Evolutionary conservation across 1,140 invertebrate species (phyloP).

Genomic region (Microplitis demolitor): DNA sequence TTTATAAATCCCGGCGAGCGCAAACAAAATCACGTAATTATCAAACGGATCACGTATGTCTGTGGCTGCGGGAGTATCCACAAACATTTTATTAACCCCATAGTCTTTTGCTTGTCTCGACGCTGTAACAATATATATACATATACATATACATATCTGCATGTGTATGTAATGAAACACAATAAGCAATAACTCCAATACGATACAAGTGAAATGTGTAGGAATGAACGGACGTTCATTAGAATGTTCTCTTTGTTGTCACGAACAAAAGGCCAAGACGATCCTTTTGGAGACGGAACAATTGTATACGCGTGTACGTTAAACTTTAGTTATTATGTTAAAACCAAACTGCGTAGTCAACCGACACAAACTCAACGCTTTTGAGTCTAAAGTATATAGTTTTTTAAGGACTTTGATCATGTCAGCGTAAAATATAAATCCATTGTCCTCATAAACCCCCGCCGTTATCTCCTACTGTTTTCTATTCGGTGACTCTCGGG

Average conservation of each 20-base stretch:
- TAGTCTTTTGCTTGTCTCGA: background rate
- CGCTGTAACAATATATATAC: background rate
- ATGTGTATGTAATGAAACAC: too few species aligned
- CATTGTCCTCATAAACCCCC: background rate
- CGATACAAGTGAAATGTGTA: background rate
- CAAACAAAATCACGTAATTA: conserved; percentile 2
- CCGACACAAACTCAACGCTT: too few species aligned
- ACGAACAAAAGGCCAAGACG: conserved; percentile 6
- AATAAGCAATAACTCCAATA: background rate
- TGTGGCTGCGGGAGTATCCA: conserved; percentile 20
- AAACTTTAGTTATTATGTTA: background rate
- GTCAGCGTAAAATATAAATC: background rate
- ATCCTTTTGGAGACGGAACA: background rate
- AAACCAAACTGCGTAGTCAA: too few species aligned
- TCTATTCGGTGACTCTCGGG: too few species aligned
- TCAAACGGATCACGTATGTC: background rate
- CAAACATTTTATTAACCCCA: conserved; percentile 39
- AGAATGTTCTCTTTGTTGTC: conserved; percentile 38
- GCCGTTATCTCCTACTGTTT: background rate
- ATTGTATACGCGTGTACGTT: background rate
- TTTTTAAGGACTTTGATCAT: conserved; percentile 2
- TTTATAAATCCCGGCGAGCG: too few species aligned
- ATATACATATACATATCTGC: too few species aligned
- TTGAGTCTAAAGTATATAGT: too few species aligned
- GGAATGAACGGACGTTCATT: conserved; percentile 30